Evolutionary conservation across 1,140 invertebrate genomes (phyloP), one percentile per base, ranked within the genome.

Genomic region (Drosophila ironensis): DNA sequence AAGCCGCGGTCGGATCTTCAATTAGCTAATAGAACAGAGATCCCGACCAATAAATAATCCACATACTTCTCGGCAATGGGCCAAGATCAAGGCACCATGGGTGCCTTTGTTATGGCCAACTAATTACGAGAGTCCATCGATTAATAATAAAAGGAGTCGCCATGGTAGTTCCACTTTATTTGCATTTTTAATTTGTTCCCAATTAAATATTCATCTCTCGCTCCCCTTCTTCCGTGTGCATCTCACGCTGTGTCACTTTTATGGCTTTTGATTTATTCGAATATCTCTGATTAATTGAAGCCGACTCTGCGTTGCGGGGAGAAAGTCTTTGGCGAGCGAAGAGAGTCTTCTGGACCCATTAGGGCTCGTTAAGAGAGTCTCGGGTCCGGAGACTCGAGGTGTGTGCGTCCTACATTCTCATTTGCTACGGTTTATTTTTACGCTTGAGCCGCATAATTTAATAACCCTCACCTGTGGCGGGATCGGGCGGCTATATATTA

Each of bases 151-250:
- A 86, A 67, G 59, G 51, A 72, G 54, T 66, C 56, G 33, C 67
- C 71, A 47, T 77, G 61, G 73, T 78, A 86, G 80, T 86, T 86
- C 74, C 73, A 80, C 64, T 71, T 86, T 86, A 86, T 86, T 86
- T 86, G 80, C 80, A 86, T 86, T 86, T 78, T 86, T 86, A 86
- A 86, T 86, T 86, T 80, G 71, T 87, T 86, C 66, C 71, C 69
- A 86, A 86, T 86, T 86, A 80, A 87, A 86, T 86, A 84, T 86
- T 86, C 80, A 87, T 75, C 80, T 86, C 77, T 61, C n/a, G n/a
- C n/a, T n/a, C n/a, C n/a, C n/a, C n/a, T n/a, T n/a, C n/a, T n/a
- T n/a, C 27, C 42, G 57, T 64, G 67, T 64, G 67, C 71, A 61
- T 84, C 80, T 86, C 80, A 86, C 80, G 80, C 80, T 86, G 80